phyloP scores from a whole-genome alignment of 2,797 vertebrate species.

The Halcyon chelicuti region DNA sequence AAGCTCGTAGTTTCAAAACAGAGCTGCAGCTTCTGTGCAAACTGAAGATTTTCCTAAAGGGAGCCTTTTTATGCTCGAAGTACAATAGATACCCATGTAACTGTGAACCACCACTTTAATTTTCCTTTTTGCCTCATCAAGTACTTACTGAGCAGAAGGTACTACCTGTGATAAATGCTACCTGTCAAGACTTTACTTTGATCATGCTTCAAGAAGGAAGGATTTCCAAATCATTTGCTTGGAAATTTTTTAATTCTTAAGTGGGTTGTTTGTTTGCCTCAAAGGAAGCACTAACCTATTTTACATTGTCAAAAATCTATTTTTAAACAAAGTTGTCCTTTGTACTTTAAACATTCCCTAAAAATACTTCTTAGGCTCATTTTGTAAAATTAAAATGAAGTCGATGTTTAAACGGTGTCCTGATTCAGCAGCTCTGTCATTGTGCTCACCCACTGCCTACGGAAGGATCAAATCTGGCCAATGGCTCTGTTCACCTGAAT shows the following conservation, averaged over 20 bases:
- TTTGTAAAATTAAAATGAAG: constrained; percentile 66
- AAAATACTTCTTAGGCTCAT: constrained; percentile 70
- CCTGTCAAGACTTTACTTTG: constrained; percentile 69
- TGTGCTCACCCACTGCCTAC: not conserved
- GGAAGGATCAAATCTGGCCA: not conserved
- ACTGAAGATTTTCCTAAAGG: not conserved
- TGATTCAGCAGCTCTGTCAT: constrained; percentile 51
- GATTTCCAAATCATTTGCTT: constrained; percentile 69
- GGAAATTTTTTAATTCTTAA: constrained; percentile 70
- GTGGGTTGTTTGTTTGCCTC: constrained; percentile 68
- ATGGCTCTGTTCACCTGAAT: constrained; percentile 2
- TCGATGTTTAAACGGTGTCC: constrained; percentile 22
- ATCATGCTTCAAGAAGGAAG: constrained; percentile 51
- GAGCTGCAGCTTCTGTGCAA: not conserved
- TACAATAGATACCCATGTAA: not conserved
- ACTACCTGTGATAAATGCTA: constrained; percentile 66
- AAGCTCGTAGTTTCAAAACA: not conserved
- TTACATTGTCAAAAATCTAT: constrained; percentile 71
- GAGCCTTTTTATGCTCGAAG: not conserved
- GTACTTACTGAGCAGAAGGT: constrained; percentile 50
- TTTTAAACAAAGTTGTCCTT: constrained; percentile 74
- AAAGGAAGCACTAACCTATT: constrained; percentile 73
- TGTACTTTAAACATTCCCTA: constrained; percentile 69
- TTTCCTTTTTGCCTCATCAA: constrained; percentile 57
- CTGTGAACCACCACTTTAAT: constrained; percentile 5